Evolutionary conservation across 2,888 invertebrate genomes (phyloP).

Genomic region (Minunthozetes semirufus): DNA sequence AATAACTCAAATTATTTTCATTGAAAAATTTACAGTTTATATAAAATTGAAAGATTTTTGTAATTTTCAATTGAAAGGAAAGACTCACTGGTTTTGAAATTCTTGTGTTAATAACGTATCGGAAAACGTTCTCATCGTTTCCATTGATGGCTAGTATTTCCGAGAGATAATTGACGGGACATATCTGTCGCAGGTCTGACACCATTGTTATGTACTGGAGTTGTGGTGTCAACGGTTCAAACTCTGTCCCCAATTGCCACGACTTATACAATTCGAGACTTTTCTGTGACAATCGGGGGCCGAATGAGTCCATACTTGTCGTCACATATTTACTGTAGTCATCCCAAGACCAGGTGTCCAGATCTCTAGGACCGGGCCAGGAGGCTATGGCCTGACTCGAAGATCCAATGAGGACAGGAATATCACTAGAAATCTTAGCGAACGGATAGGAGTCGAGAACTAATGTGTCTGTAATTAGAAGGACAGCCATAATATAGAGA

Average conservation of each 20-base stretch:
- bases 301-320: slow-evolving; percentile 44
- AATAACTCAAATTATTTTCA: no score
- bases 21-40: no score
- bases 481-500: not conserved
- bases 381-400: slow-evolving; percentile 45
- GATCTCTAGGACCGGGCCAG: slow-evolving; percentile 42
- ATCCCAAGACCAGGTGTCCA: slow-evolving; percentile 44
- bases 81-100: slow-evolving; percentile 44
- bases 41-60: no score
- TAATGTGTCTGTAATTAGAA: not conserved
- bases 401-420: slow-evolving; percentile 45
- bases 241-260: not conserved
- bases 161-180: slow-evolving; percentile 44
- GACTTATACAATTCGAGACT: slow-evolving; percentile 38
- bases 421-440: slow-evolving; percentile 38
- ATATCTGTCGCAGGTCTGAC: slow-evolving; percentile 45
- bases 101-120: slow-evolving; percentile 44
- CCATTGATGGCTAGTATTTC: slow-evolving; percentile 40
- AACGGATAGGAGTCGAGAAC: slow-evolving; percentile 17
- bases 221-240: slow-evolving; percentile 42
- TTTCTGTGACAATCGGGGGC: slow-evolving; percentile 39
- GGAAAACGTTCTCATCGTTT: slow-evolving; percentile 42
- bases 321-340: slow-evolving; percentile 44
- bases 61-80: not conserved
- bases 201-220: slow-evolving; percentile 45